Conservation (phyloP, 2,888 invertebrate genomes). For the Cataglyphis altisquamis region DNA sequence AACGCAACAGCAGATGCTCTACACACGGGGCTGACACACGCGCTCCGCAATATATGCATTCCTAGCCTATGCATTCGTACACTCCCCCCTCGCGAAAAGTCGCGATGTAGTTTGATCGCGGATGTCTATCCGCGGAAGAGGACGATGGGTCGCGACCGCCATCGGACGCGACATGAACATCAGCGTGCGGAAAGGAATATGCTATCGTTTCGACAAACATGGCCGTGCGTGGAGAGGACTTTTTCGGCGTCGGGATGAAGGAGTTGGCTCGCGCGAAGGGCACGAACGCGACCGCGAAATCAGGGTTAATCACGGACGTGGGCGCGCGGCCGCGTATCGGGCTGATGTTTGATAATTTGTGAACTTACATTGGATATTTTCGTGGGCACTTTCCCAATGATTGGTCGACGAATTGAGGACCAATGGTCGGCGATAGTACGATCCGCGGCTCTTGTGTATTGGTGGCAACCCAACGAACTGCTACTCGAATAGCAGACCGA, state of each 20-base stretch:
- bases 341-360: slow-evolving; percentile 89
- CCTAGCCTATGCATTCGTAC: slow-evolving; percentile 8
- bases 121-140: slow-evolving; percentile 1
- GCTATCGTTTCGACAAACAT: slow-evolving; percentile 79
- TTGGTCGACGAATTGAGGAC: slow-evolving; percentile 95
- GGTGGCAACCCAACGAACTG: slow-evolving; percentile 89
- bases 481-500: slow-evolving; percentile 84
- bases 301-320: slow-evolving; percentile 65
- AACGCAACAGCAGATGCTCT: not conserved
- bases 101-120: slow-evolving; percentile 6
- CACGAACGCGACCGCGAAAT: slow-evolving; percentile 61
- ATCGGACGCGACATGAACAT: slow-evolving; percentile 65
- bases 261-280: slow-evolving; percentile 48
- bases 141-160: slow-evolving; percentile 58
- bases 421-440: slow-evolving; percentile 92
- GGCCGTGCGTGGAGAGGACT: slow-evolving; percentile 76
- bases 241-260: slow-evolving; percentile 61
- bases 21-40: not conserved
- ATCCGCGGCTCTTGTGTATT: slow-evolving; percentile 90
- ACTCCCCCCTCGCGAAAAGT: not conserved
- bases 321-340: slow-evolving; percentile 66
- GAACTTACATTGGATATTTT: slow-evolving; percentile 92
- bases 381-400: slow-evolving; percentile 93
- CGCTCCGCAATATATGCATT: slow-evolving; percentile 1
- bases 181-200: slow-evolving; percentile 63